Evolutionary conservation across 2,797 vertebrate genomes (phyloP).

Genomic region (Tachyglossus aculeatus): DNA sequence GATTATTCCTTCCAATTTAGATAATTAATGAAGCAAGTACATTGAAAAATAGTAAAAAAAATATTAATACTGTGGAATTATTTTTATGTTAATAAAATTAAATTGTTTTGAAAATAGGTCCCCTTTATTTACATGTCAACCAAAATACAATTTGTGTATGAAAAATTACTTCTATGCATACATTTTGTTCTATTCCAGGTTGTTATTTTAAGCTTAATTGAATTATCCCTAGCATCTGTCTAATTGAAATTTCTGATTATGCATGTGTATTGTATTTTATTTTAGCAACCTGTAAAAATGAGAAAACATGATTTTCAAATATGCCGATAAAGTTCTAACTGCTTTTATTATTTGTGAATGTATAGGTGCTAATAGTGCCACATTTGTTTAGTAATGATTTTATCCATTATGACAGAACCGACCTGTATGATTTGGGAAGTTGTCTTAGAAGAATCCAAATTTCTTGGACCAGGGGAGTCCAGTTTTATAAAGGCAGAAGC

Average conservation of each 20-base stretch:
- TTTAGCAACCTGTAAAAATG: slow-evolving; percentile 48
- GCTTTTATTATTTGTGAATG: slow-evolving; percentile 42
- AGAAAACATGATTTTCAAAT: slow-evolving; percentile 51
- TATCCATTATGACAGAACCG: slow-evolving; percentile 40
- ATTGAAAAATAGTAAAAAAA: slow-evolving; percentile 19
- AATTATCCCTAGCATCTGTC: slow-evolving; percentile 33
- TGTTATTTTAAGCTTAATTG: slow-evolving; percentile 48
- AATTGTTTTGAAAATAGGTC: slow-evolving; percentile 58
- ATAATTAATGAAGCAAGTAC: slow-evolving; percentile 40
- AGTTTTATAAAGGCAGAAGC: slow-evolving; percentile 44
- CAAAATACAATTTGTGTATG: slow-evolving; percentile 36
- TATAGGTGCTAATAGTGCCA: slow-evolving; percentile 38
- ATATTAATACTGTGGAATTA: slow-evolving; percentile 17
- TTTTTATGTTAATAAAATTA: slow-evolving; percentile 60
- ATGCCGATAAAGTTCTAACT: slow-evolving; percentile 14
- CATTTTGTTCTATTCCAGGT: slow-evolving; percentile 52
- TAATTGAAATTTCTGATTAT: slow-evolving; percentile 53
- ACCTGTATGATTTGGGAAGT: slow-evolving; percentile 25
- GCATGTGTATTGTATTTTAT: slow-evolving; percentile 43
- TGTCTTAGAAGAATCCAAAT: slow-evolving; percentile 39
- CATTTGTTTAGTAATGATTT: slow-evolving; percentile 44
- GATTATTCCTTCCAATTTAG: slow-evolving; percentile 13
- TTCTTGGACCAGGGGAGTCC: slow-evolving; percentile 14
- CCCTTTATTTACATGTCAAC: slow-evolving; percentile 37
- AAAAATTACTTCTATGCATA: slow-evolving; percentile 47